Evolutionary conservation across 2,888 invertebrate species (phyloP).

Genomic region (Tiphia femorata): DNA sequence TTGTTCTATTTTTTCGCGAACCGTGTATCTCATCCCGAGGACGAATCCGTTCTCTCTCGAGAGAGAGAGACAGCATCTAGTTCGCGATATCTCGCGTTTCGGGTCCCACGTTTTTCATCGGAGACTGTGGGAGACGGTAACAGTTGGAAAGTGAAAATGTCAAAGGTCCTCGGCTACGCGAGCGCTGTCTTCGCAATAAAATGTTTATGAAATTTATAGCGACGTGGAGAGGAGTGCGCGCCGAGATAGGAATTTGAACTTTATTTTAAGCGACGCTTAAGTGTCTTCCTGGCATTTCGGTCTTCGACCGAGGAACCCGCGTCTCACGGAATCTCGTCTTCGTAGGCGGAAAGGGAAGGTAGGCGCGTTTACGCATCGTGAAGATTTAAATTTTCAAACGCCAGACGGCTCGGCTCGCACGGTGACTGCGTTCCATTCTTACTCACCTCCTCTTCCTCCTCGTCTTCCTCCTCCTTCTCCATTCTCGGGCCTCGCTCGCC

Average conservation of each 20-base stretch:
- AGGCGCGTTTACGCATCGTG: slow-evolving; percentile 3
- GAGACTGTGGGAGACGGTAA: neutral
- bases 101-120: neutral
- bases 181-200: slow-evolving; percentile 6
- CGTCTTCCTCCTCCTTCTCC: too few relatives aligned
- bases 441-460: too few relatives aligned
- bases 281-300: slow-evolving; percentile 21
- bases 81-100: neutral
- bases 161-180: slow-evolving; percentile 17
- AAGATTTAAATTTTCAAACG: slow-evolving; percentile 35
- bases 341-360: slow-evolving; percentile 34
- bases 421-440: too few relatives aligned
- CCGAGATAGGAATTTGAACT: slow-evolving; percentile 15
- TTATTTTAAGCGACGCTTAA: slow-evolving; percentile 13
- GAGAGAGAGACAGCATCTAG: too few relatives aligned
- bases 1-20: neutral
- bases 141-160: slow-evolving; percentile 12
- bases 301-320: slow-evolving; percentile 6
- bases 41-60: too few relatives aligned
- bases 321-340: slow-evolving; percentile 15
- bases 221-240: neutral
- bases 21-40: too few relatives aligned
- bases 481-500: neutral
- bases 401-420: slow-evolving; percentile 12
- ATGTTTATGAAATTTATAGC: slow-evolving; percentile 1